Conservation (phyloP, 1,140 invertebrate species). For the Diploscapter pachys region DNA sequence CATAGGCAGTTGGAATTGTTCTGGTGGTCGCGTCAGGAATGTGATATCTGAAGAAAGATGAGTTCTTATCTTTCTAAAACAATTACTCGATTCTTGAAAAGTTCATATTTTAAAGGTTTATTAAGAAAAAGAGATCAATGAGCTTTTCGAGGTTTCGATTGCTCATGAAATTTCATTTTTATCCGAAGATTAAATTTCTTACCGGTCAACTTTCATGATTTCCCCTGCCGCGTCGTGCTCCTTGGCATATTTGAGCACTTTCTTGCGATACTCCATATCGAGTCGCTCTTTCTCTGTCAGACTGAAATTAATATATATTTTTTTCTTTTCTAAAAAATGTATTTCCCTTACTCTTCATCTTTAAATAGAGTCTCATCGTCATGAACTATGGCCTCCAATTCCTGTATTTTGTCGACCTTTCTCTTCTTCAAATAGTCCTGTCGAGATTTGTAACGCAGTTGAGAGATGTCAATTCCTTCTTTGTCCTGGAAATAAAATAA, state of each 20-base stretch:
- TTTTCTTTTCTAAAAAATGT: neutral
- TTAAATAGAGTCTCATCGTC: slow-evolving; percentile 95
- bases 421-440: slow-evolving; percentile 89
- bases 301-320: slow-evolving; percentile 56
- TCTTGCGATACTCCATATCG: slow-evolving; percentile 85
- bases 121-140: too few relatives aligned
- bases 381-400: slow-evolving; percentile 86
- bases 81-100: neutral
- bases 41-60: slow-evolving; percentile 47
- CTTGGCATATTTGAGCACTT: slow-evolving; percentile 81
- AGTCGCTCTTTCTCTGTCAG: slow-evolving; percentile 79
- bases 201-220: slow-evolving; percentile 83
- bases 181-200: slow-evolving; percentile 57
- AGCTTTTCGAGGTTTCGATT: too few relatives aligned
- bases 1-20: slow-evolving; percentile 66
- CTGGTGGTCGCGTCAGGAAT: slow-evolving; percentile 50
- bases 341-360: slow-evolving; percentile 70
- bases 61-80: slow-evolving; percentile 16
- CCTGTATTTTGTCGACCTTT: slow-evolving; percentile 91
- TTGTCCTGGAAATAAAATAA: slow-evolving; percentile 66
- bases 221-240: slow-evolving; percentile 90
- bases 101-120: too few relatives aligned
- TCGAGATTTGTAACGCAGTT: slow-evolving; percentile 82
- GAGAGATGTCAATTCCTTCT: slow-evolving; percentile 76
- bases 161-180: too few relatives aligned